Evolutionary conservation across 2,113 vertebrate species (phyloP).

Genomic region (Apus apus): DNA sequence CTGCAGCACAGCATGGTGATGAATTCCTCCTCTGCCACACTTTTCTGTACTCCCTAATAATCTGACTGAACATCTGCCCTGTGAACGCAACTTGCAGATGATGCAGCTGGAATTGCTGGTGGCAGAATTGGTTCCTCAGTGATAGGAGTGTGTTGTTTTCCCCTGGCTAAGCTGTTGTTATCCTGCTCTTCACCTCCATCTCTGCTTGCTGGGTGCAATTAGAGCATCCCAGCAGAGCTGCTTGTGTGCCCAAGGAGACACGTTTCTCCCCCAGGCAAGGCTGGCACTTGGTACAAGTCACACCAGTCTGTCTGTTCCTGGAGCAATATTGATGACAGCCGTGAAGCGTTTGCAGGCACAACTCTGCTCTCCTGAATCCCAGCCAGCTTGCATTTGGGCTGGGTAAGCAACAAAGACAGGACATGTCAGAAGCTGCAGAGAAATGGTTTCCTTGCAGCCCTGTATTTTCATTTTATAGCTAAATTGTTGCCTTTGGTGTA

Average conservation of each 20-base stretch:
- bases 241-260: not conserved
- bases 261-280: not conserved
- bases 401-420: not conserved
- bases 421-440: not conserved
- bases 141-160: not conserved
- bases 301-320: not conserved
- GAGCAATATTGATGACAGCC: not conserved
- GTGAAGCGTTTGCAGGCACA: not conserved
- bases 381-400: not conserved
- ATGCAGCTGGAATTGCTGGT: constrained; percentile 28
- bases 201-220: not conserved
- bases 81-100: not conserved
- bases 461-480: not conserved
- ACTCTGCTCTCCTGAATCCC: not conserved
- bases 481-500: not conserved
- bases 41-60: not conserved
- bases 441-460: not conserved
- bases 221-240: not conserved
- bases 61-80: constrained; percentile 42
- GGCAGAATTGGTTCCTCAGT: not conserved
- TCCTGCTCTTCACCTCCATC: not conserved
- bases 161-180: not conserved
- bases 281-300: not conserved
- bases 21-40: not conserved
- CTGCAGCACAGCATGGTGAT: not conserved